These are phyloP conservation scores for Athene cunicularia DNA, from an alignment of 2,113 vertebrate species.

Conservation along the genomic window DNA sequence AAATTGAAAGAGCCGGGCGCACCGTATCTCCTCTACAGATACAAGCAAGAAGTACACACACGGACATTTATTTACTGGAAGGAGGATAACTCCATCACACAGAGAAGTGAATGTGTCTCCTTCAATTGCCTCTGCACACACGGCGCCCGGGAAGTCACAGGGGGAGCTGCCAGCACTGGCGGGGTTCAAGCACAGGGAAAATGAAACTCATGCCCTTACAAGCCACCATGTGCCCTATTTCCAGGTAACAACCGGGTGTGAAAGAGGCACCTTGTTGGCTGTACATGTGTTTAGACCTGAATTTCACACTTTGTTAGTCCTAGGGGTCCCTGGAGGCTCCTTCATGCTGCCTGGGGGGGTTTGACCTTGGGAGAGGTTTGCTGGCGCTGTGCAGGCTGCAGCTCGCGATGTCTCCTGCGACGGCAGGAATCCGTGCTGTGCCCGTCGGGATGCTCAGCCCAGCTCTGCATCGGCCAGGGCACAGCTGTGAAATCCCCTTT, in stretches of 20 bases:
- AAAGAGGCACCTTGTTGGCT: neutral
- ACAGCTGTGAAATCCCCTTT: neutral
- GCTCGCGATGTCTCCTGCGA: accelerated
- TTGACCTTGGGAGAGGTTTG: conserved; percentile 23
- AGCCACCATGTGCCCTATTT: neutral
- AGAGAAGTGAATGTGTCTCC: neutral
- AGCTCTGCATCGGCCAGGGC: accelerated
- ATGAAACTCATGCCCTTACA: neutral
- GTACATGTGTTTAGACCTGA: neutral
- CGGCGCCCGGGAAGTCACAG: accelerated
- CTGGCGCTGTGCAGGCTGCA: neutral
- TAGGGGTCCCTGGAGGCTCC: neutral
- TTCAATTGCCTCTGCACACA: neutral
- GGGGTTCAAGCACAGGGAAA: neutral
- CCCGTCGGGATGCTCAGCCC: neutral
- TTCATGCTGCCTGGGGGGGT: neutral
- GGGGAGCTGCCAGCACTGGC: neutral
- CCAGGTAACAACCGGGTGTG: neutral
- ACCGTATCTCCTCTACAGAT: neutral
- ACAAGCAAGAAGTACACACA: neutral
- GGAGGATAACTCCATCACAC: conserved; percentile 25
- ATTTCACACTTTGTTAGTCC: neutral
- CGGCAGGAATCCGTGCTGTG: neutral
- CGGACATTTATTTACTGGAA: conserved; percentile 16
- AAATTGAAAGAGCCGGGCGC: neutral